A percentile compares a stretch with the other conserved stretches of the same genome.
Evolutionary conservation across 2,797 vertebrate genomes (phyloP).

Genomic region (Myoxocephalus aenaeus): DNA sequence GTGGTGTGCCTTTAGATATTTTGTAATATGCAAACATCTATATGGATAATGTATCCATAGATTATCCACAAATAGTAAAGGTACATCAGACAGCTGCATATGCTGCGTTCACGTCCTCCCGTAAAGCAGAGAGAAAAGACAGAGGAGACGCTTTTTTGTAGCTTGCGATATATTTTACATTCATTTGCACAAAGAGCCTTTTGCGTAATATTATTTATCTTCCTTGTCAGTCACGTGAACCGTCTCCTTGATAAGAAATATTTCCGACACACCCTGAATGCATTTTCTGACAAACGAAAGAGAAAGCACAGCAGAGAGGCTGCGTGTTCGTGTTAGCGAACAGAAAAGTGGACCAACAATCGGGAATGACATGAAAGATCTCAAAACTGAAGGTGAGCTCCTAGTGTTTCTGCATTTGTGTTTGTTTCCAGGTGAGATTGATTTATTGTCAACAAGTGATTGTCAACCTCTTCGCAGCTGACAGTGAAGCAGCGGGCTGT

Average conservation of each 20-base stretch:
- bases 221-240: background rate
- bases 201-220: background rate
- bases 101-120: background rate
- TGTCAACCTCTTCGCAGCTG: background rate
- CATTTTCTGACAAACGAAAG: conserved; percentile 14
- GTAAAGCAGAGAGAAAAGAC: background rate
- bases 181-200: background rate
- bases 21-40: background rate
- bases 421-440: background rate
- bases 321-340: background rate
- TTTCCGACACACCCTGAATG: conserved; percentile 19
- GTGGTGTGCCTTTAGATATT: background rate
- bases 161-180: background rate
- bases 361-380: background rate
- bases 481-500: background rate
- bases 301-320: background rate
- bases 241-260: background rate
- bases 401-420: background rate
- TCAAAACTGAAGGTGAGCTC: background rate
- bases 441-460: background rate
- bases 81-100: background rate
- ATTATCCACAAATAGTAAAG: background rate
- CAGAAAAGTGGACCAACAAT: background rate
- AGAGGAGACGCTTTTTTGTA: too few species aligned
- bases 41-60: background rate